These are phyloP conservation scores for Maccullochella peelii DNA, from an alignment of 2,113 vertebrate genomes.

Conservation along the genomic window DNA sequence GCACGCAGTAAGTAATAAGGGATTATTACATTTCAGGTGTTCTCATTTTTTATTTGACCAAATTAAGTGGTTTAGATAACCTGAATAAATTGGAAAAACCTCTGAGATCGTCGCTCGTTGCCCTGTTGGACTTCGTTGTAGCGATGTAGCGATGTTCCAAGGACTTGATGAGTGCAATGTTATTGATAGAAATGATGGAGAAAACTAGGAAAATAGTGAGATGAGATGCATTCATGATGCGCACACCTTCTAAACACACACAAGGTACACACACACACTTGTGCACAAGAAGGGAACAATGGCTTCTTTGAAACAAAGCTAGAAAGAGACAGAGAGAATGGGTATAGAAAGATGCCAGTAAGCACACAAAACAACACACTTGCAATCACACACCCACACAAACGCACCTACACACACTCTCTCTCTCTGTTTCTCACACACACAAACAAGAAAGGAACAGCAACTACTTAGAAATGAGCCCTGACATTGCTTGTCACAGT, in stretches of 20 bases:
- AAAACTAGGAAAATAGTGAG: neutral
- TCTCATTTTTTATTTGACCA: too few relatives aligned
- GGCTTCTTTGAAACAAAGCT: constrained; percentile 58
- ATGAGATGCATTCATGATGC: neutral
- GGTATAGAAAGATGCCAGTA: constrained; percentile 49
- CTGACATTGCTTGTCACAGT: constrained; percentile 81
- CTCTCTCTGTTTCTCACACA: neutral
- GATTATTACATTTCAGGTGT: neutral
- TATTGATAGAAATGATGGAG: neutral
- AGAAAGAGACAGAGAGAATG: constrained; percentile 44
- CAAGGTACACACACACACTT: constrained; percentile 12
- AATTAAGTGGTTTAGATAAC: neutral
- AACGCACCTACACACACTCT: constrained; percentile 51
- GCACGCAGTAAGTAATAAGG: neutral
- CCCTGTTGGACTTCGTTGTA: neutral
- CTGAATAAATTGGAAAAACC: neutral
- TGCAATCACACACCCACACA: constrained; percentile 59
- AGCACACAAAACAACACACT: constrained; percentile 45
- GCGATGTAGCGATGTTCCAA: neutral
- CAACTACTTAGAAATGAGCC: constrained; percentile 74
- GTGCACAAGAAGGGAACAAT: constrained; percentile 46
- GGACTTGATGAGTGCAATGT: too few relatives aligned
- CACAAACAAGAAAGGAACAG: constrained; percentile 66
- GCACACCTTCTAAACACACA: constrained; percentile 35
- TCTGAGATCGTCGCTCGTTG: neutral